Evolutionary conservation across 37 sponge, comb jelly and placozoan genomes (phyloP).

Genomic region (Beroe ovata): DNA sequence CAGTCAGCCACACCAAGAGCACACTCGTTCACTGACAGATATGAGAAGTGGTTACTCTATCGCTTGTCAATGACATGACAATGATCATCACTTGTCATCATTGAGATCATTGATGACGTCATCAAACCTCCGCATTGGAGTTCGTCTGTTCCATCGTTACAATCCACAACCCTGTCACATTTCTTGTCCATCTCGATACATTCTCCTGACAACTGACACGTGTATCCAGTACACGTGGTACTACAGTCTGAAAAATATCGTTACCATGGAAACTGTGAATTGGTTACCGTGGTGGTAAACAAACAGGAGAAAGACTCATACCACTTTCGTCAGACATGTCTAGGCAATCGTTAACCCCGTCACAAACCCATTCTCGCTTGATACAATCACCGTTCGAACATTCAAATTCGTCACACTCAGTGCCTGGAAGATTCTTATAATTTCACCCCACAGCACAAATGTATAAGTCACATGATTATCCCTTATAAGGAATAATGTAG

Average conservation of each 20-base stretch:
- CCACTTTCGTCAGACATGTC: neutral
- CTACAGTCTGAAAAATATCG: slow-evolving; percentile 11
- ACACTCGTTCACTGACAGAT: slow-evolving; percentile 48
- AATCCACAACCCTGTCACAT: slow-evolving; percentile 45
- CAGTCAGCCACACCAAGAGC: slow-evolving; percentile 11
- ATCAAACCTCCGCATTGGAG: slow-evolving; percentile 20
- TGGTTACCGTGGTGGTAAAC: neutral
- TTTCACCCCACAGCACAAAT: too few species aligned
- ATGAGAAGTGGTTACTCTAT: too few species aligned
- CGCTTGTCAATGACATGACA: too few species aligned
- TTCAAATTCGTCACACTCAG: neutral
- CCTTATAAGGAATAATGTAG: neutral
- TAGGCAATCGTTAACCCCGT: neutral
- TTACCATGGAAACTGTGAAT: neutral
- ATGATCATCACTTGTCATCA: too few species aligned
- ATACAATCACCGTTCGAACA: neutral
- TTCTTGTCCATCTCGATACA: slow-evolving; percentile 36
- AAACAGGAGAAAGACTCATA: neutral
- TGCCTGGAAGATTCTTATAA: too few species aligned
- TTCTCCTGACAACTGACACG: neutral
- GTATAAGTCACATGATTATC: too few species aligned
- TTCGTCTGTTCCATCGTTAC: slow-evolving; percentile 28
- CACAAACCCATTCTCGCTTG: neutral
- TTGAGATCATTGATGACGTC: too few species aligned
- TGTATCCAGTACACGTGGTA: neutral